These are phyloP conservation scores for Rhagoletis zephyria DNA, from an alignment of 1,140 invertebrate genomes.

Conservation along the genomic window DNA sequence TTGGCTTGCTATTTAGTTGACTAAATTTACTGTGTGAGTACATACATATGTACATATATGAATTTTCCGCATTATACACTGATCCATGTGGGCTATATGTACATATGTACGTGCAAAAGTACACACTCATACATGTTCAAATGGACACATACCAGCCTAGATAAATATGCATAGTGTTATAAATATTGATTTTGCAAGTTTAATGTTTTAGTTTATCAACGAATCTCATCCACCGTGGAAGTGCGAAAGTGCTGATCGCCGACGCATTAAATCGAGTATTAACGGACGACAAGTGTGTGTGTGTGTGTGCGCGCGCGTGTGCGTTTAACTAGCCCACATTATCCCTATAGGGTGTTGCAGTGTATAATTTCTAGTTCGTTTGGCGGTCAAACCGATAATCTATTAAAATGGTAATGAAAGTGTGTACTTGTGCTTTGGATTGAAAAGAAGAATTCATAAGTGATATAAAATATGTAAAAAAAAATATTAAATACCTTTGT, in stretches of 20 bases:
- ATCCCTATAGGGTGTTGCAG: conserved; percentile 3
- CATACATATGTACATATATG: neutral
- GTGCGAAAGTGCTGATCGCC: conserved; percentile 53
- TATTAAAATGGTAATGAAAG: conserved; percentile 34
- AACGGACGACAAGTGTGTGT: neutral
- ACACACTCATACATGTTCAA: neutral
- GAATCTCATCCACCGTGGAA: conserved; percentile 56
- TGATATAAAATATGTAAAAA: too few relatives aligned
- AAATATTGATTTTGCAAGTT: conserved; percentile 57
- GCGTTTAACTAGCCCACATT: neutral
- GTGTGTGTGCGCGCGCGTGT: neutral
- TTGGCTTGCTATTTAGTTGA: neutral
- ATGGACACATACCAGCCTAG: conserved; percentile 3
- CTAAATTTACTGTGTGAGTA: conserved; percentile 7
- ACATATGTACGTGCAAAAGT: neutral
- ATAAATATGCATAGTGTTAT: conserved; percentile 54
- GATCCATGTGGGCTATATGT: neutral
- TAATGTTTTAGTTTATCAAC: conserved; percentile 58
- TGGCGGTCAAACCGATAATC: neutral
- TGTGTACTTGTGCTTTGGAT: too few relatives aligned
- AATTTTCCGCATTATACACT: conserved; percentile 35
- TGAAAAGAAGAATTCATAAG: too few relatives aligned
- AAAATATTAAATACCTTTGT: too few relatives aligned
- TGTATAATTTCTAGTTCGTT: conserved; percentile 2
- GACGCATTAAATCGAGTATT: neutral